Evolutionary conservation across 2,113 vertebrate genomes (phyloP), one percentile per base, ranked within the genome.

Genomic region (Oryzias woworae): DNA sequence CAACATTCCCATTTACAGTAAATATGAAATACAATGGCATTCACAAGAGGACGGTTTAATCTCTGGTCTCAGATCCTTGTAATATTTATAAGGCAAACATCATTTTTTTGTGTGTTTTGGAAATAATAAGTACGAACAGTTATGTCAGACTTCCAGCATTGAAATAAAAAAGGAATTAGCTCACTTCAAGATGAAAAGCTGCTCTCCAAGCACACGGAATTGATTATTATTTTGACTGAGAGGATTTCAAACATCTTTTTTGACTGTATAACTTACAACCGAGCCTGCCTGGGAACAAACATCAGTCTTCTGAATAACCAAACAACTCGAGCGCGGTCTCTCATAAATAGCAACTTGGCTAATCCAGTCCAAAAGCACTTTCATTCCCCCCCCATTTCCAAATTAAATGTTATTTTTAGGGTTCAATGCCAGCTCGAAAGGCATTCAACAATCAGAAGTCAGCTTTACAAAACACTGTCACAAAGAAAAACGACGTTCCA

Each of bases 391-490:
- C 71, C 14, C 36, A 36, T 36, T 78, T 73, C 53, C 73, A 64
- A 85, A 81, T 80, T 61, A 80, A 81, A 82, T 85, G 83, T 83
- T 85, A 81, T 87, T 82, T 78, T 72, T 75, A 56, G 56, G 65
- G 44, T 73, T 81, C 44, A 52, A 79, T 71, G 59, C 53, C 78
- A 83, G 63, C 71, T 78, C 50, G 77, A 67, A 58, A 69, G 76
- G 73, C 49, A 42, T 48, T 45, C 49, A 86, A 82, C 71, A 81
- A 83, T 85, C 67, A 72, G 54, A 71, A 80, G 70, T 73, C 62
- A 31, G 76, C 80, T 84, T 80, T 78, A 78, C 66, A 75, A 87
- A 90, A 85, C 87, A 85, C 68, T 80, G 83, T 83, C 82, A 85
- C 62, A 23, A 78, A 84, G 84, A 87, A 71, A 81, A 85, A 89